Evolutionary conservation across 1,140 invertebrate species (phyloP).

Genomic region (Drosophila mauritiana): DNA sequence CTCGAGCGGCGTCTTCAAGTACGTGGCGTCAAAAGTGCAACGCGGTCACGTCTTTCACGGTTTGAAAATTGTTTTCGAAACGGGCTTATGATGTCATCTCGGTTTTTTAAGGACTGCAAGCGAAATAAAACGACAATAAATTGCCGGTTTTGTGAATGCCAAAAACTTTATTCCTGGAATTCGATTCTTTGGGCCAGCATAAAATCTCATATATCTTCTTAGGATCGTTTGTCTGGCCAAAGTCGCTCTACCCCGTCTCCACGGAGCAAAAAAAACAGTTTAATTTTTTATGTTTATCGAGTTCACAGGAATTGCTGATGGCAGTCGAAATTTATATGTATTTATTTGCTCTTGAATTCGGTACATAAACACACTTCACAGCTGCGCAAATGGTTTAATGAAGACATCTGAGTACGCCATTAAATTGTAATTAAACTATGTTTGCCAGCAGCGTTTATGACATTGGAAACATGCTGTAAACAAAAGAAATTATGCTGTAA

Average conservation of each 20-base stretch:
- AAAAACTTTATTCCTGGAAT: constrained; percentile 64
- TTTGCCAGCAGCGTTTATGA: constrained; percentile 30
- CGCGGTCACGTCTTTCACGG: constrained; percentile 58
- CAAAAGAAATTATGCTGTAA: constrained; percentile 19
- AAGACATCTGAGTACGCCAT: constrained; percentile 21
- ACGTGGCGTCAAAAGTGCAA: constrained; percentile 43
- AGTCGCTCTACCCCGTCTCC: constrained; percentile 1
- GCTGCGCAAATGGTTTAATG: constrained; percentile 33
- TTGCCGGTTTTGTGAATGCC: constrained; percentile 44
- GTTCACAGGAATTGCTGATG: constrained; percentile 20
- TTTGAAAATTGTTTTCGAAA: constrained; percentile 16
- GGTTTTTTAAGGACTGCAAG: constrained; percentile 29
- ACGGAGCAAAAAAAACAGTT: too few relatives aligned
- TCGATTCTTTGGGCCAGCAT: constrained; percentile 47
- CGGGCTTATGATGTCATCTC: constrained; percentile 63
- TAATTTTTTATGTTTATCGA: constrained; percentile 15
- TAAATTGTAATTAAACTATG: constrained; percentile 31
- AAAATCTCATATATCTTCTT: constrained; percentile 38
- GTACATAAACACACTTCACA: constrained; percentile 34
- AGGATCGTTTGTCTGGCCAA: constrained; percentile 7
- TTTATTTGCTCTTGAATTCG: constrained; percentile 16
- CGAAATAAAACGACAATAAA: constrained; percentile 45
- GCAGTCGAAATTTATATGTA: constrained; percentile 4
- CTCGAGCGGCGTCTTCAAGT: constrained; percentile 63
- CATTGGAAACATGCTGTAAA: constrained; percentile 16